Evolutionary conservation across 1,140 invertebrate species (phyloP).

Genomic region (Cyclina sinensis): DNA sequence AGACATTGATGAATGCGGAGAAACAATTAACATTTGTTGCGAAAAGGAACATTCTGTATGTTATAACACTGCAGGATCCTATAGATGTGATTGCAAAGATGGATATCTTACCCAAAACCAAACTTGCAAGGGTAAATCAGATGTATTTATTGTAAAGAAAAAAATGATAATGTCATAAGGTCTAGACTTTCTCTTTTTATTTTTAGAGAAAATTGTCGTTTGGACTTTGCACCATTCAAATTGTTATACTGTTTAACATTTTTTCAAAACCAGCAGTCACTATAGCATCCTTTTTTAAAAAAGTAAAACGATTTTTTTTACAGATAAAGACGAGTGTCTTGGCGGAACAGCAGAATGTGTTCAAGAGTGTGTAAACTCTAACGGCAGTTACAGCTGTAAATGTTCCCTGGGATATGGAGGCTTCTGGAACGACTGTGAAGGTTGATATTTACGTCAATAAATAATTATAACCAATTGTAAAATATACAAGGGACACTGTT

Average conservation of each 20-base stretch:
- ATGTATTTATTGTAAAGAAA: too few species aligned
- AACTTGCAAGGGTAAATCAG: neutral
- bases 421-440: slow-evolving; percentile 1
- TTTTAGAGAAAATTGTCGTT: too few species aligned
- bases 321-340: slow-evolving; percentile 30
- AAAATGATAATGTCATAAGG: too few species aligned
- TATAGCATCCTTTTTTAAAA: too few species aligned
- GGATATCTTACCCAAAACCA: neutral
- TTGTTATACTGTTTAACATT: too few species aligned
- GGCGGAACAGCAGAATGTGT: neutral
- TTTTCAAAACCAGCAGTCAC: too few species aligned
- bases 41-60: neutral
- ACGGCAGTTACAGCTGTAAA: slow-evolving; percentile 18
- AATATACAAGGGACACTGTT: too few species aligned
- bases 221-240: too few species aligned
- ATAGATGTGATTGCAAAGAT: neutral
- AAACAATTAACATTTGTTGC: neutral
- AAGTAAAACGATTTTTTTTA: too few species aligned
- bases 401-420: neutral
- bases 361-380: slow-evolving; percentile 1
- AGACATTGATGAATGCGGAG: slow-evolving; percentile 32
- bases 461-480: too few species aligned
- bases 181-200: too few species aligned
- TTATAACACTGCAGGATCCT: neutral
- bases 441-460: too few species aligned